Evolutionary conservation across 2,888 invertebrate species (phyloP), one percentile per base, ranked within the genome.

Genomic region (Charanyca ferruginea): DNA sequence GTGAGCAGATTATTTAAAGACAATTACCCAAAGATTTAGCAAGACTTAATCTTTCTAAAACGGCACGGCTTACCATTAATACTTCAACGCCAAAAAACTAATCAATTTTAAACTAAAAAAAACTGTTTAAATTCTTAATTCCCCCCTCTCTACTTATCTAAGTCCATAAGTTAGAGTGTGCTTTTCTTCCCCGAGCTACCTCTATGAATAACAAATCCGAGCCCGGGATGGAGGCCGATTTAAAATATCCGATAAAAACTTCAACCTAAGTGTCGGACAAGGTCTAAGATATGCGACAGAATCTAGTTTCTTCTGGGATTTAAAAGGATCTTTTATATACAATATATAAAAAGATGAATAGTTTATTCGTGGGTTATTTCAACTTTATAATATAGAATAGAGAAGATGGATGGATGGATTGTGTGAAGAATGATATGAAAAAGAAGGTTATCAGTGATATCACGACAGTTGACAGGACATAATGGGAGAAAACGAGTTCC

Each of bases 241-340:
- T 77, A 68, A 77, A 80, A 77, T 74, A 68, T 67, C 58, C 53
- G 78, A 80, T 67, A 79, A 73, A 64, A 77, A 74, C 62, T 77
- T 70, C 35, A 11, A 25, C 32, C 13, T 23, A 41, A 69, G 62
- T 51, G 28, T 63, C 20, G 8, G 52, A 55, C 48, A 47, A 45
- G 60, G 22, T 49, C 5, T 63, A 8, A 72, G 62, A 63, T 63
- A 76, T 58, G 60, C 70, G 52, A 41, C 2, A 23, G 28, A 63
- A 48, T 48, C 32, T 51, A 52, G 28, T 70, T 48, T 57, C 25
- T 75, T 54, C 5, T 16, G 6, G 25, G 23, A 3, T 61, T 63
- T 42, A 22, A 28, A 47, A 18, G 32, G n/a, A 61, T 32, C 13
- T 55, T 16, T 65, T 38, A 9, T 41, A 3, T 38, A n/a, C n/a